phyloP scores from a whole-genome alignment of 2,888 invertebrate species.

The Xestia c-nigrum region DNA sequence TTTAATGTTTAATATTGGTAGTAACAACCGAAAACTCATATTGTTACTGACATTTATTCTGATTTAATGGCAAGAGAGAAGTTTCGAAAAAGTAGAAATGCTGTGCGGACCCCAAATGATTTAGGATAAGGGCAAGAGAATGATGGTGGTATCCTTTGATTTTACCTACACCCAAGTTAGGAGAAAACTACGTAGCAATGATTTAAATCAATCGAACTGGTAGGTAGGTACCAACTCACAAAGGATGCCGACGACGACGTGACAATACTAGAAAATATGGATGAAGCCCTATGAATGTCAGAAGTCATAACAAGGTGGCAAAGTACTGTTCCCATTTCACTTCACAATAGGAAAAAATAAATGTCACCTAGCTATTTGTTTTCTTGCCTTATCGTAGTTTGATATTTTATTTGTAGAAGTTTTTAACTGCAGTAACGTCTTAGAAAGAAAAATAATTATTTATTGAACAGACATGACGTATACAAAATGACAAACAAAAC shows the following conservation, averaged over 20 bases:
- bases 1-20: background rate
- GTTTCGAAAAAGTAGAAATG: too few species aligned
- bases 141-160: background rate
- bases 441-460: too few species aligned
- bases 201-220: background rate
- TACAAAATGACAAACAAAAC: too few species aligned
- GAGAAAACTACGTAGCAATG: background rate
- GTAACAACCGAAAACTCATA: background rate
- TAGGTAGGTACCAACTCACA: slow-evolving; percentile 19
- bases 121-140: too few species aligned
- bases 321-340: slow-evolving; percentile 61
- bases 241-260: slow-evolving; percentile 31
- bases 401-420: slow-evolving; percentile 5
- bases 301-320: slow-evolving; percentile 79
- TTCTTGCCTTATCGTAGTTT: slow-evolving; percentile 19
- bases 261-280: slow-evolving; percentile 67
- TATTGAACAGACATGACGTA: too few species aligned
- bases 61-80: background rate
- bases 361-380: slow-evolving; percentile 46
- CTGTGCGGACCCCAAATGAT: too few species aligned
- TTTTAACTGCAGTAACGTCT: background rate
- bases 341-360: slow-evolving; percentile 54
- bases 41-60: background rate
- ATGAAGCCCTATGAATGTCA: slow-evolving; percentile 81
- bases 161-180: background rate